Evolutionary conservation across 2,113 vertebrate genomes (phyloP).

Genomic region (Notiomystis cincta): DNA sequence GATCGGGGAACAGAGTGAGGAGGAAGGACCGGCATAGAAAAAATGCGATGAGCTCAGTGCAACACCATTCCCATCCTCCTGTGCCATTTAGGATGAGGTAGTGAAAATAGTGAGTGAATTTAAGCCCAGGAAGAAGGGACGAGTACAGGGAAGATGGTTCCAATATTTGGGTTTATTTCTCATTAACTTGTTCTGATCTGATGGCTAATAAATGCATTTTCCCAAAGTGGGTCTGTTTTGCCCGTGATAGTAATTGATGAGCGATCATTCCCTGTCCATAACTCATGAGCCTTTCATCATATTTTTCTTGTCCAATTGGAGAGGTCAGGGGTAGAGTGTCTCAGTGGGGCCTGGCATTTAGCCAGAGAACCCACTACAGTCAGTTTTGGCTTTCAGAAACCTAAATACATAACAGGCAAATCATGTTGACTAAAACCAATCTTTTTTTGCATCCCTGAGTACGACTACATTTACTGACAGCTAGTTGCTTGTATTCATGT

Average conservation of each 20-base stretch:
- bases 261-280: not conserved
- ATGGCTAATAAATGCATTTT: not conserved
- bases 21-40: not conserved
- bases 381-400: not conserved
- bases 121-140: not conserved
- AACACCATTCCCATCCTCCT: rapidly evolving
- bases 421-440: not conserved
- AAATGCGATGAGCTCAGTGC: not conserved
- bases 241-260: not conserved
- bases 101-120: not conserved
- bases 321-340: rapidly evolving
- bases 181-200: not conserved
- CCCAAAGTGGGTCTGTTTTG: not conserved
- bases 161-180: not conserved
- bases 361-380: not conserved
- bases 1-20: not conserved
- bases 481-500: not conserved
- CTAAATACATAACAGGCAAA: not conserved
- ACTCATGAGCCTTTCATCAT: not conserved
- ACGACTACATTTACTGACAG: not conserved
- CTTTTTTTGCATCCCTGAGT: not conserved
- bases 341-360: not conserved
- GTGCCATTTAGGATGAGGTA: rapidly evolving
- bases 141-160: not conserved
- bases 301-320: not conserved